Evolutionary conservation across 2,113 vertebrate species (phyloP), one percentile per base, ranked within the genome.

Genomic region (Lepisosteus oculatus): DNA sequence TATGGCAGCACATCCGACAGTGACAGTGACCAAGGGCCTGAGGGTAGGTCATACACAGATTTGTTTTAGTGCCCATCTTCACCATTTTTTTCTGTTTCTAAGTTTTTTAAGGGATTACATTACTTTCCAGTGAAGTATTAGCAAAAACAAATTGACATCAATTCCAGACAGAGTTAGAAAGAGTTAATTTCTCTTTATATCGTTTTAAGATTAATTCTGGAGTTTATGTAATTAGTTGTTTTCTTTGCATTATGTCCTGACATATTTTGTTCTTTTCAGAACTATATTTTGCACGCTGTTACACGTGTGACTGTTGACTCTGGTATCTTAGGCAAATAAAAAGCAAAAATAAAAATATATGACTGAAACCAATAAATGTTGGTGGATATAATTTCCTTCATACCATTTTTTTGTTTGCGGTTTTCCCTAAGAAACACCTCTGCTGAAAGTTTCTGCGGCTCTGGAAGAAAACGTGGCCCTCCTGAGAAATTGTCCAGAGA

Each of bases 151-250:
- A 9, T 51, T 9, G 5, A 51, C 3, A 8, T 42, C 12, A n/a
- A 55, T 44, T 14, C 47, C 15, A 70, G 15, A 74, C 29, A 29
- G 29, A 29, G 29, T 2, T 71, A 78, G 75, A 82, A 80, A 79
- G 41, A 71, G 42, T 67, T 69, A 14, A 3, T 57, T 11, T 1
- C 8, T 13, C 62, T 54, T 69, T 69, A 64, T 62, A 83, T 81
- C 80, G 79, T 55, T 69, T 4, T 13, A 44, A 42, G 13, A 59
- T 41, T 56, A 9, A 29, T 43, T 56, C 56, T 67, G n/a, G 68
- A 71, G 65, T 80, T 79, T 79, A 59, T 61, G 55, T 77, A 74
- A 78, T 67, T 64, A 68, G 63, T 79, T 77, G 84, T 83, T 81
- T 65, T 56, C n/a, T 41, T 70, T 15, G 14, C 56, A 17, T 47